Evolutionary conservation across 35 echinoderm and acorn worm genomes (phyloP).

Genomic region (Ophioderma brevispina): DNA sequence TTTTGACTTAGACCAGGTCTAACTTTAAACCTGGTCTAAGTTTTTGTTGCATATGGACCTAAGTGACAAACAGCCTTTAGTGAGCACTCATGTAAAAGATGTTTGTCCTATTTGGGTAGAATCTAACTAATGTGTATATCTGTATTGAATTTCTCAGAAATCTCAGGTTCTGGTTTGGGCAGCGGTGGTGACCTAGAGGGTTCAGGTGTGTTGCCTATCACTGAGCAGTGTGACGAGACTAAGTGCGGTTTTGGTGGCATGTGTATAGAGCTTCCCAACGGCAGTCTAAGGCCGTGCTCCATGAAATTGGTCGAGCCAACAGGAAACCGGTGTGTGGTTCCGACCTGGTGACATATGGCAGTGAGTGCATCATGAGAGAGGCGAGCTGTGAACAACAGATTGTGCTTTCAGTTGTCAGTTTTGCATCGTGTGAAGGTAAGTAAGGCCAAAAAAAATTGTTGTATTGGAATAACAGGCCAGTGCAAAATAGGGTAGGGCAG

Average conservation of each 20-base stretch:
- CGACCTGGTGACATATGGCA: conserved; percentile 80
- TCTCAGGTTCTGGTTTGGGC: conserved; percentile 46
- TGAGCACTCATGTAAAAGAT: too few relatives aligned
- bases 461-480: too few relatives aligned
- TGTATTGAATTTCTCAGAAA: too few relatives aligned
- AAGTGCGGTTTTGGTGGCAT: conserved; percentile 75
- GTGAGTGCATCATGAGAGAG: conserved; percentile 76
- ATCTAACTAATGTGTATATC: too few relatives aligned
- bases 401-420: conserved; percentile 17
- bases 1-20: too few relatives aligned
- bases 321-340: conserved; percentile 78
- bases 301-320: conserved; percentile 76
- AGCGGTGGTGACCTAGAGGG: conserved; percentile 12
- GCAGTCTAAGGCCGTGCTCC: conserved; percentile 63
- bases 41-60: too few relatives aligned
- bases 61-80: too few relatives aligned
- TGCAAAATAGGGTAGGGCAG: too few relatives aligned
- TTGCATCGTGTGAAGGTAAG: conserved; percentile 89
- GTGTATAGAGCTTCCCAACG: conserved; percentile 40
- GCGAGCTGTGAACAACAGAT: conserved; percentile 65
- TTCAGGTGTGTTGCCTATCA: neutral
- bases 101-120: too few relatives aligned
- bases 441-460: too few relatives aligned
- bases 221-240: conserved; percentile 59
- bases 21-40: too few relatives aligned